Base-by-base conservation (phyloP, 1,140 invertebrate species). In the Drosophila funebris region DNA sequence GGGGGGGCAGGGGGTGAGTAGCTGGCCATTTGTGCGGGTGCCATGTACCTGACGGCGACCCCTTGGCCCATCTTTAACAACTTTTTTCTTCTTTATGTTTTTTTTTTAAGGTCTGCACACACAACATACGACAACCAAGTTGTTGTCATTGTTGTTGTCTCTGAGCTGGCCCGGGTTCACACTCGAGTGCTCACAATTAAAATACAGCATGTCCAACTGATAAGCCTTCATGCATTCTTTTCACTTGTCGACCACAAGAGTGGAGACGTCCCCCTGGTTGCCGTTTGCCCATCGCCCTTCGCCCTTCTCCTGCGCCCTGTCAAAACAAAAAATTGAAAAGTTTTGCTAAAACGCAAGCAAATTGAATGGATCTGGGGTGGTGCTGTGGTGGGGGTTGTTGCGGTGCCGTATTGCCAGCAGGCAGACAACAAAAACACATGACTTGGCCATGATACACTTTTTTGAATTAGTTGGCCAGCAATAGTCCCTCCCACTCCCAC, bases 191-290 rank as follows among this genome's bases (percentile, higher is more conserved):
- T 60, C 83, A 67, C 82, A 87, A 87, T 87, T 87, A 87, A 87
- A 87, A 87, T 88, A 87, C 78, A 88, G 78, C 83, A 71, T 82
- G 82, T 78, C 82, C 82, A 82, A 87, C 82, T 87, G 82, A 87
- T 87, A 87, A 87, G 82, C 78, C 82, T 87, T 87, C 81, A 76
- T 87, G 82, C 81, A 87, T 75, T 85, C 81, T 85, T 87, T 85
- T 72, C 74, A 50, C 53, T 63, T 31, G 29, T 44, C 62, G 62
- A 33, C 68, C 60, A 70, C 54, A 29, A 41, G 46, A 52, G 29
- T 11, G 24, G 0, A 43, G 24, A 31, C 22, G 20, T 6, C 44
- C 13, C n/a, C n/a, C n/a, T n/a, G n/a, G n/a, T n/a, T n/a, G 3
- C 4, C 53, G 11, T 39, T n/a, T 18, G 11, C 20, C 16, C 41